Evolutionary conservation across 1,140 invertebrate species (phyloP), one percentile per base, ranked within the genome.

Genomic region (Leptinotarsa lineolata): DNA sequence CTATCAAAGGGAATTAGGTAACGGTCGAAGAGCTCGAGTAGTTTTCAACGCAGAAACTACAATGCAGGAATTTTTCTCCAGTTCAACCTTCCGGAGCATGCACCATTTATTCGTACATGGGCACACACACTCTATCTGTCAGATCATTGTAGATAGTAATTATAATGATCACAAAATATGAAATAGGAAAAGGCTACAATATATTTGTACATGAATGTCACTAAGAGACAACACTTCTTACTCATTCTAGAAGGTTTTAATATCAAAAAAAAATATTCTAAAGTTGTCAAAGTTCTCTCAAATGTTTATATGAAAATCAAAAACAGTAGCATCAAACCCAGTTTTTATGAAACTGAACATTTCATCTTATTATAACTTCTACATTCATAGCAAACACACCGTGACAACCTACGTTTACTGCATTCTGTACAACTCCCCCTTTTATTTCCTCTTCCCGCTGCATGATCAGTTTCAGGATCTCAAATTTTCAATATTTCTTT

Each of bases 111-210:
- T 61, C 11, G 11, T 61, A 61, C 59, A 61, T 4, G 0, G 15
- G 18, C 0, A 61, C 59, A 61, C 13, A 4, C 2, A 18, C 1
- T 60, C 11, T 60, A 60, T 60, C 59, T 60, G 59, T 60, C 3
- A 60, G 59, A 60, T 60, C 59, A 60, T 60, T 60, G n/a, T 60
- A 60, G 59, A 60, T 60, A 60, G 13, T n/a, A n/a, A n/a, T n/a
- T n/a, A 60, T 15, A 13, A 60, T 61, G 11, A 61, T 16, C 21
- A 8, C 13, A 61, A 61, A 61, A 22, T 61, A 8, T 4, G 21
- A 61, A 61, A n/a, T n/a, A n/a, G n/a, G n/a, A n/a, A n/a, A n/a
- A n/a, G n/a, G n/a, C n/a, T n/a, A 61, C 59, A 61, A 18, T 3
- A 21, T 60, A 61, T 8, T 8, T 61, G 59, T 4, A 8, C 21